These are phyloP conservation scores for Callaeas wilsoni DNA, from an alignment of 2,113 vertebrate species.

Conservation along the genomic window DNA sequence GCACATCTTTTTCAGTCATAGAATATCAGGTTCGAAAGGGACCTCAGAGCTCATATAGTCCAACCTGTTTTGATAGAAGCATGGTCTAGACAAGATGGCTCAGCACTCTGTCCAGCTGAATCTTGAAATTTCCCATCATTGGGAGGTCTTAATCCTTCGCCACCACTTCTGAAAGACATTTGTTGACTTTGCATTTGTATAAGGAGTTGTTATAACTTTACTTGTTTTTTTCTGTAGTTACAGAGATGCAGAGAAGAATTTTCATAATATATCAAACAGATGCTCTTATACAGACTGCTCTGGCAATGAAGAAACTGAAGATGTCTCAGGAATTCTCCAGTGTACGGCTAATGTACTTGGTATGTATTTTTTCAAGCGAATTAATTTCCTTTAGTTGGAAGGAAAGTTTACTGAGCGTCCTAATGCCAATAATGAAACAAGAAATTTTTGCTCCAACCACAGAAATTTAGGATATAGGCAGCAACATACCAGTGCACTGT, in stretches of 20 bases:
- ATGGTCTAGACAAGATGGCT: neutral
- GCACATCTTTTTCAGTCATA: neutral
- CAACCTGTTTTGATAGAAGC: neutral
- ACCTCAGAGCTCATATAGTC: neutral
- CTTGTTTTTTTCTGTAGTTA: constrained; percentile 70
- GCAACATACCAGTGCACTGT: neutral
- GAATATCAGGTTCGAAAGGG: neutral
- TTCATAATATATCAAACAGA: constrained; percentile 82
- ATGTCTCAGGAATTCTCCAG: constrained; percentile 94
- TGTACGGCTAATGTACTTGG: constrained; percentile 90
- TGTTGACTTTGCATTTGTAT: neutral
- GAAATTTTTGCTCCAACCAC: neutral
- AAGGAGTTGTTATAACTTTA: neutral
- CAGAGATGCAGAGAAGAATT: constrained; percentile 82
- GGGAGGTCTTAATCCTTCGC: neutral
- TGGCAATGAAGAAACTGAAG: constrained; percentile 83
- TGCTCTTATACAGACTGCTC: constrained; percentile 85
- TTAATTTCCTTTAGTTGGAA: neutral
- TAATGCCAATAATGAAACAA: neutral
- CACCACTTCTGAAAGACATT: neutral
- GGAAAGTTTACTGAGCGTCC: neutral
- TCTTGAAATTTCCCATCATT: neutral
- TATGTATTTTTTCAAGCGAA: constrained; percentile 62
- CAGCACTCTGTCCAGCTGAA: neutral
- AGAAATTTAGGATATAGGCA: neutral